Base-by-base conservation (phyloP, 2,888 invertebrate genomes). In the Limenitis camilla region DNA sequence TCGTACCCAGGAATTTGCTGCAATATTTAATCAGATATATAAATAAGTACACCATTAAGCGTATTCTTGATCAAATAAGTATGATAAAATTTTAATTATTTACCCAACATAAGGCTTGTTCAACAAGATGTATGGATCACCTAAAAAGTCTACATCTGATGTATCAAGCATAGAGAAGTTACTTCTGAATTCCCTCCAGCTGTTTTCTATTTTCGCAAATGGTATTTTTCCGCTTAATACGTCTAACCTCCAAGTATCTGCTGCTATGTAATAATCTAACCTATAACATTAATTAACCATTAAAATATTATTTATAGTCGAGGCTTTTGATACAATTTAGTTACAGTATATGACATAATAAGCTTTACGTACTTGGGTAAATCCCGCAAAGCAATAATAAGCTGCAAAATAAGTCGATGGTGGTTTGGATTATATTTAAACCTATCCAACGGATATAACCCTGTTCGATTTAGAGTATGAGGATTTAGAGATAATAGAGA, bases 91-190 rank as follows among this genome's bases (percentile, higher is more conserved):
- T n/a, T 4, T 3, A 0, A 6, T 31, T 28, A 49, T 78, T 69
- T 71, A 89, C 89, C 87, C 88, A 61, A 89, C 77, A 61, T 82
- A 88, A 47, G 90, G 90, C 64, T 84, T 87, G 69, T 90, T 90
- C 39, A 82, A 76, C 39, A 86, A 66, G 48, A 90, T 80, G 48
- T 81, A 76, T 2, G 85, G 72, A 62, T 90, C 89, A 29, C 85
- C 85, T 36, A 90, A 69, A 60, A 88, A 81, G 66, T 90, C 90
- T 6, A 67, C 66, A 63, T 89, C 78, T 11, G 81, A 79, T 28
- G 85, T 76, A 51, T 84, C 80, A 27, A 88, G 71, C 51, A 82
- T 68, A 28, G 85, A 81, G 60, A 90, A 83, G 62, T 82, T 79
- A 67, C 70, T 76, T 50, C 86, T 81, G 68, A 88, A 84, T 53